Base-by-base conservation (phyloP, 2,888 invertebrate species). In the Eremobia ochroleuca region DNA sequence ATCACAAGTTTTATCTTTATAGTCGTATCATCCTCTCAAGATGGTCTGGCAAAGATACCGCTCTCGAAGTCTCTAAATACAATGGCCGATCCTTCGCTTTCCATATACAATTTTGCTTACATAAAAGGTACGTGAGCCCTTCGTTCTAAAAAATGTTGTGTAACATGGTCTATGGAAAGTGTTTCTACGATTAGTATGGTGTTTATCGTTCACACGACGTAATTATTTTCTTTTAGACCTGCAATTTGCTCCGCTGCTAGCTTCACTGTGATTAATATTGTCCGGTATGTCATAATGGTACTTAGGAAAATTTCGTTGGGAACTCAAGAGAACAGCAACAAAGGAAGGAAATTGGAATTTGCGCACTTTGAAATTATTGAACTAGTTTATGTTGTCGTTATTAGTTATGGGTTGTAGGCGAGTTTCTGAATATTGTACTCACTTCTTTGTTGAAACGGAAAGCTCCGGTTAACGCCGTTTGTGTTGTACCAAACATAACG, bases 151-250 rank as follows among this genome's bases (percentile, higher is more conserved):
- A 88, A 85, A 81, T 81, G 79, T 90, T 90, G 81, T 81, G 85
- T 80, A 89, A 90, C 70, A 58, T 86, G n/a, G n/a, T 55, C 52
- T 55, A 55, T 55, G 79, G 90, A 88, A 90, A 89, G 89, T 86
- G 81, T 85, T 80, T 78, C 75, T 73, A 80, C 72, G 69, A 76
- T 82, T 70, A 67, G 71, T 74, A 76, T 77, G 77, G 78, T 76
- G 69, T 80, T 76, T 83, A 81, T 79, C 62, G 76, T 82, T 85
- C 79, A 82, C 76, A 79, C 76, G 84, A 77, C 37, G 71, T 75
- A 76, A 86, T 86, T 86, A 84, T 83, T 83, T 77, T 84, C 72
- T 77, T 67, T 77, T 77, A 76, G 61, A 72, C 59, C 58, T 69
- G 65, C 67, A 77, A 84, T 84, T 80, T 69, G 75, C 74, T 73